phyloP scores from a whole-genome alignment of 2,888 invertebrate species.

The Antheraea assamensis region DNA sequence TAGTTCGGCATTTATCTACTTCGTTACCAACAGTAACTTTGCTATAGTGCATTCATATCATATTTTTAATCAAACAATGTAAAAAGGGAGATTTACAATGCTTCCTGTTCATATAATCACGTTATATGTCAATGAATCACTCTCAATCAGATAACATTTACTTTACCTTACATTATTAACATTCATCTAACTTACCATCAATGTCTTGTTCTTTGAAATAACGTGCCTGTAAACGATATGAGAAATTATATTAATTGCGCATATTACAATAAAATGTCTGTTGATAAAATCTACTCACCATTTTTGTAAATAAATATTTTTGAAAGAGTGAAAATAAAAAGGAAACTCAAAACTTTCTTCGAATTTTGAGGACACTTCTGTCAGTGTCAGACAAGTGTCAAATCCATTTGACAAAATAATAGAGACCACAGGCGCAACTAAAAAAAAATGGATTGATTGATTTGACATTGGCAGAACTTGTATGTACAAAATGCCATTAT shows the following conservation, averaged over 20 bases:
- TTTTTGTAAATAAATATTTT: not conserved
- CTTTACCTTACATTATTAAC: no score
- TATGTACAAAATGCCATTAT: no score
- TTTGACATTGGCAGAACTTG: no score
- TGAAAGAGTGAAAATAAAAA: not conserved
- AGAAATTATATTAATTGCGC: slow-evolving; percentile 21
- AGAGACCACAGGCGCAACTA: no score
- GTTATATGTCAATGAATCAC: not conserved
- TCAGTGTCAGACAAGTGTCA: not conserved
- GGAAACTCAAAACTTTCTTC: not conserved
- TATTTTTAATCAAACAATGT: not conserved
- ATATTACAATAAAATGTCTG: not conserved
- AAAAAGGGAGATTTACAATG: not conserved
- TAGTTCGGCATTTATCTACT: no score
- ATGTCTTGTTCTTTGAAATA: slow-evolving; percentile 97
- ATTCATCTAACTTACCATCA: slow-evolving; percentile 86
- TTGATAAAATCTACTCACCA: not conserved
- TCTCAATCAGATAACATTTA: slow-evolving; percentile 3
- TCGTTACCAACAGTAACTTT: no score
- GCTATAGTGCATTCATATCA: not conserved
- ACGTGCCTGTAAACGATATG: slow-evolving; percentile 87
- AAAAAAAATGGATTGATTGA: no score
- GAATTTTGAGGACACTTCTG: not conserved
- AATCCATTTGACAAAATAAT: not conserved
- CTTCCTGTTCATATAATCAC: not conserved